Evolutionary conservation across 2,888 invertebrate species (phyloP).

Genomic region (Pimpla rufipes): DNA sequence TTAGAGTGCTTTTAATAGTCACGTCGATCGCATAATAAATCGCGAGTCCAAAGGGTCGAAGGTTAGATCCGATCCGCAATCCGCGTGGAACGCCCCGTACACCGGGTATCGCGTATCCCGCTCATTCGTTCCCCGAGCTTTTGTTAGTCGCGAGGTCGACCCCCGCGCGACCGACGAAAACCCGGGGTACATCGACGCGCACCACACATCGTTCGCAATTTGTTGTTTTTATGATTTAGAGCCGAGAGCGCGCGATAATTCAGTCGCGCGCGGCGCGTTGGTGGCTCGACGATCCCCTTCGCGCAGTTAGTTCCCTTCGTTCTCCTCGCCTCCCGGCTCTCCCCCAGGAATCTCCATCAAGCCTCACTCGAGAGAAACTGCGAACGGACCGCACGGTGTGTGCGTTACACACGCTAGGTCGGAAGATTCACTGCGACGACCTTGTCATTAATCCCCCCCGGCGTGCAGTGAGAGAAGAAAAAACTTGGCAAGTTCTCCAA

Average conservation of each 20-base stretch:
- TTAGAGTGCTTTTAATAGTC: too few species aligned
- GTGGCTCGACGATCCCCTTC: conserved; percentile 55
- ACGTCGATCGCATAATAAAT: too few species aligned
- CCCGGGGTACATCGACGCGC: conserved; percentile 30
- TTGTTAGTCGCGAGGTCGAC: conserved; percentile 45
- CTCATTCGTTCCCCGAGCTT: conserved; percentile 43
- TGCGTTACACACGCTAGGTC: conserved; percentile 64
- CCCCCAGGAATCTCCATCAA: conserved; percentile 77
- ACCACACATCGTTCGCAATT: conserved; percentile 75
- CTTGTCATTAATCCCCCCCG: conserved; percentile 46
- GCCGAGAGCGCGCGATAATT: conserved; percentile 80
- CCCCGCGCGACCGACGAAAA: conserved; percentile 40
- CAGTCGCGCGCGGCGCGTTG: conserved; percentile 74
- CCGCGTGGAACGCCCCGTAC: too few species aligned
- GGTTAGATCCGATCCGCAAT: too few species aligned
- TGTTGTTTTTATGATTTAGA: conserved; percentile 83
- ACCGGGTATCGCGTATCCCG: conserved; percentile 1
- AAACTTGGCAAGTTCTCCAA: background rate
- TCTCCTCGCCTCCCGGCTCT: too few species aligned
- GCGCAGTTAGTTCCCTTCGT: conserved; percentile 47
- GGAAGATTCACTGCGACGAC: conserved; percentile 33
- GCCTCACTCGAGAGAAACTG: conserved; percentile 76
- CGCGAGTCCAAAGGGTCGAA: too few species aligned
- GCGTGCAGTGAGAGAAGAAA: conserved; percentile 27
- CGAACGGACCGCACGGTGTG: conserved; percentile 63